These are phyloP conservation scores for Cryptocephalus moraei DNA, from an alignment of 2,888 invertebrate species.

Conservation along the genomic window DNA sequence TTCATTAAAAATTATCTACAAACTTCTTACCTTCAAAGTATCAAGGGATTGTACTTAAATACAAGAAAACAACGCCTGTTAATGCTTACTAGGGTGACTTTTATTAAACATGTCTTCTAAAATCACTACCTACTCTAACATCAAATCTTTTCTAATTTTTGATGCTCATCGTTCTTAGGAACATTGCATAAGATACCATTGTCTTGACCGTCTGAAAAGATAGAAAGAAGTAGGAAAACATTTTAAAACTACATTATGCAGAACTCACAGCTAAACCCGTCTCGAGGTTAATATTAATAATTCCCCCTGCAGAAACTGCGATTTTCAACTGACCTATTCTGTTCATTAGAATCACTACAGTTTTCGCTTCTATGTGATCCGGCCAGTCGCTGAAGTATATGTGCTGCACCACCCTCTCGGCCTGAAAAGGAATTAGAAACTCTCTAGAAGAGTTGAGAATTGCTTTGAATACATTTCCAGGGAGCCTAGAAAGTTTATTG, in stretches of 20 bases:
- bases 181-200: background rate
- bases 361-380: background rate
- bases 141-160: no score
- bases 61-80: no score
- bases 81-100: no score
- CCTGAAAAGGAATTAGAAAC: background rate
- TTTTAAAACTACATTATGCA: background rate
- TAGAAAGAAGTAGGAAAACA: background rate
- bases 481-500: no score
- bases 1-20: no score
- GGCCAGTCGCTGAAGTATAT: background rate
- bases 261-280: background rate
- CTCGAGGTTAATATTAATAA: conserved; percentile 1
- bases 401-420: background rate
- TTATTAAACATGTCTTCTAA: no score
- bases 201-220: background rate
- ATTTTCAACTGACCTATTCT: background rate
- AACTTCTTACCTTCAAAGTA: no score
- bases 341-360: background rate
- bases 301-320: background rate
- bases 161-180: background rate
- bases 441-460: background rate
- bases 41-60: no score
- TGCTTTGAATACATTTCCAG: background rate
- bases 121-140: no score